Evolutionary conservation across 1,140 invertebrate genomes (phyloP).

Genomic region (Brachionus asplanchnoidis): DNA sequence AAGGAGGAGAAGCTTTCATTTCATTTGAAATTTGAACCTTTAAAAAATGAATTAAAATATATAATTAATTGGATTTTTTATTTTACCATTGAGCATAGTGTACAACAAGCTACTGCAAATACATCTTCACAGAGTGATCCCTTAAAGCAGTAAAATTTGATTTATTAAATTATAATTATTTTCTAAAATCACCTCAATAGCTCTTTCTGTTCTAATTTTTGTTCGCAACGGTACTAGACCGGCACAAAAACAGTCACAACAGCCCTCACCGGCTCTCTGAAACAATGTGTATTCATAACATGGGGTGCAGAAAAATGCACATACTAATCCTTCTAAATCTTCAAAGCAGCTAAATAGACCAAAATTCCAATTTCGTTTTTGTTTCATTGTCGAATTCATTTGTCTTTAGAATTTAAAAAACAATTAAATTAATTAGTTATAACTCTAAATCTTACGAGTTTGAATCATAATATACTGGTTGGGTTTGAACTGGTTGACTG

Average conservation of each 20-base stretch:
- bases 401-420: neutral
- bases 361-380: neutral
- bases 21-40: conserved; percentile 15
- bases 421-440: neutral
- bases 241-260: neutral
- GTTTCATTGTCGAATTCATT: neutral
- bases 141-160: neutral
- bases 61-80: neutral
- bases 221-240: conserved; percentile 1
- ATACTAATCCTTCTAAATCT: neutral
- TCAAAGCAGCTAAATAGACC: neutral
- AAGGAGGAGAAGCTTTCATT: neutral
- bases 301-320: conserved; percentile 6
- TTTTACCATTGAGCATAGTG: neutral
- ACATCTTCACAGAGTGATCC: conserved; percentile 11
- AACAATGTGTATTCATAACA: neutral
- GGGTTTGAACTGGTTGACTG: neutral
- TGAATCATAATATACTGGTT: neutral
- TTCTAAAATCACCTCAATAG: neutral
- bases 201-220: conserved; percentile 35
- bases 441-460: neutral
- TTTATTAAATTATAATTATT: no score
- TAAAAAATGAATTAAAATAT: neutral
- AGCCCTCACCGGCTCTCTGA: neutral
- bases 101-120: neutral